Base-by-base conservation (phyloP, 2,888 invertebrate genomes). In the Drosophila demipolita region DNA sequence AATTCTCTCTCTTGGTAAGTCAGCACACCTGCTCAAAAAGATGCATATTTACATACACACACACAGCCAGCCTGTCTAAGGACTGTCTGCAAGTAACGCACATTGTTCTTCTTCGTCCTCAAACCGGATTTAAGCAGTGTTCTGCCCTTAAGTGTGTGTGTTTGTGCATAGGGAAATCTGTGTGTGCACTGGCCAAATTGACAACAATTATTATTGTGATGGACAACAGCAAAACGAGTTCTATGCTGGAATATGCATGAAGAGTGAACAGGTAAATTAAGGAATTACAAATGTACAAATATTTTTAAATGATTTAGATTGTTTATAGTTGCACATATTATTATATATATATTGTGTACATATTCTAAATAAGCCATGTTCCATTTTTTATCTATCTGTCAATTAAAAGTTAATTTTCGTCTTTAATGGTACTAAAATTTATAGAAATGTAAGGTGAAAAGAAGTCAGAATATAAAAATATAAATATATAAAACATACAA, bases 41-140 rank as follows among this genome's bases (percentile, higher is more conserved):
- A 42, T 40, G 49, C 64, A 71, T 40, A 77, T 75, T 77, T 75
- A 75, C 77, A 75, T 76, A 63, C 64, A 48, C 32, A 15, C 9
- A 38, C 32, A 48, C 15, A 9, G 20, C 23, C 20, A 40, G 49
- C 29, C 66, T 71, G 75, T 77, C 75, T 75, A 72, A 75, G 75
- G 78, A 75, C 74, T 63, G 68, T 68, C 76, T 76, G 66, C 49
- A 66, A 61, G 42, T 53, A 64, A 54, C 66, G 42, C 72, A 63
- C 54, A 38, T 12, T 38, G 38, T 29, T n/a, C 29, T 55, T 55
- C 71, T 42, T 53, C 61, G 75, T 72, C 75, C 75, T 75, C 64
- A 78, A 73, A 76, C 76, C 79, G 76, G 76, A 76, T 76, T 76
- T 64, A 36, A 60, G 23, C 32, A n/a, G 50, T 32, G 20, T 12